Percentiles rank a stretch among this genome's conserved stretches.
These are phyloP conservation scores for Metallyticus violacea DNA, from an alignment of 2,888 invertebrate genomes.

Conservation along the genomic window DNA sequence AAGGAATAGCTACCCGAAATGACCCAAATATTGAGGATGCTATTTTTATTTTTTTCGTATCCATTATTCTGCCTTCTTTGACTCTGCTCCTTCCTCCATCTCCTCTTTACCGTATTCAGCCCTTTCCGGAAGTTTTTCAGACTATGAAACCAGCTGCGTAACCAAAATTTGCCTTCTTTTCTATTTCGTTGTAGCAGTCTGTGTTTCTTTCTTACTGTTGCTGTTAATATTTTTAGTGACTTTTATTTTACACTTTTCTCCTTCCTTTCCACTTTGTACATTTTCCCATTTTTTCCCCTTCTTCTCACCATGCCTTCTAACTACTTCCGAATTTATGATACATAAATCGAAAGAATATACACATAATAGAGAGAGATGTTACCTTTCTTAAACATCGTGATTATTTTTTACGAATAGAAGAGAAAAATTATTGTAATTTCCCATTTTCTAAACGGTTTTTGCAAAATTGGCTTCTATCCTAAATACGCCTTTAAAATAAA, in stretches of 20 bases:
- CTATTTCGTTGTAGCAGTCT: not conserved
- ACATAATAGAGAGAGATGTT: too few species aligned
- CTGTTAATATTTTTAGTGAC: not conserved
- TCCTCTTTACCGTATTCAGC: too few species aligned
- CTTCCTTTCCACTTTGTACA: not conserved
- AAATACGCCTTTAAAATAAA: too few species aligned
- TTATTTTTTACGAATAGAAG: too few species aligned
- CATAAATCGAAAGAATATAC: too few species aligned
- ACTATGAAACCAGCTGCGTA: too few species aligned
- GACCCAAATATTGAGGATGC: not conserved
- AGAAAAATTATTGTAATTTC: too few species aligned
- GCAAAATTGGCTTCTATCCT: too few species aligned
- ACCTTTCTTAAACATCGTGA: too few species aligned
- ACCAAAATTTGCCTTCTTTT: not conserved
- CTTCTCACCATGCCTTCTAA: too few species aligned
- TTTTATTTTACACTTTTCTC: not conserved
- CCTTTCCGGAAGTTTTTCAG: not conserved
- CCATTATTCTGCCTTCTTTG: not conserved
- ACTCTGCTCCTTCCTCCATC: not conserved
- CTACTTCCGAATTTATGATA: too few species aligned
- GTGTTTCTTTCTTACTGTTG: not conserved
- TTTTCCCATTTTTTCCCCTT: not conserved
- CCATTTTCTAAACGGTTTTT: too few species aligned
- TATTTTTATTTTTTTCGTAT: not conserved
- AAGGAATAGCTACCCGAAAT: not conserved